These are phyloP conservation scores for Propithecus perrieri DNA, from an alignment of 2,797 vertebrate genomes.

Conservation along the genomic window DNA sequence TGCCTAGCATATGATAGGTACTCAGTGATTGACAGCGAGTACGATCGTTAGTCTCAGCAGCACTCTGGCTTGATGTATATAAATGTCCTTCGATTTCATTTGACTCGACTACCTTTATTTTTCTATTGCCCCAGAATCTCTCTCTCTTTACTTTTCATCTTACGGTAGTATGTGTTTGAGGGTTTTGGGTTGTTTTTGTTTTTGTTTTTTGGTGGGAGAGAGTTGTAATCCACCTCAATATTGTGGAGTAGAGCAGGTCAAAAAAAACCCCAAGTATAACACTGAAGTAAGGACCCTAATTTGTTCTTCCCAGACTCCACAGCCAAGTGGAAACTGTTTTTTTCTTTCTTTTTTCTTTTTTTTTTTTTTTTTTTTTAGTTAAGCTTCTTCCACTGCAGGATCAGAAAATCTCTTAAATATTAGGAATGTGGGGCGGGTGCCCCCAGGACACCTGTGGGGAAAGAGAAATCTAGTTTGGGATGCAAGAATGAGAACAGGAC, in stretches of 20 bases:
- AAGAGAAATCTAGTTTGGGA: not conserved
- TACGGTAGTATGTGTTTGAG: not conserved
- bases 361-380: not conserved
- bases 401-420: not conserved
- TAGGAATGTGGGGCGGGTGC: fast-evolving
- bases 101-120: not conserved
- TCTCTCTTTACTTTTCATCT: not conserved
- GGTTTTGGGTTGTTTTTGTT: not conserved
- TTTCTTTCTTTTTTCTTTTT: too few relatives aligned
- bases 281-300: not conserved
- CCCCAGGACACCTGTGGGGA: fast-evolving
- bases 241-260: not conserved
- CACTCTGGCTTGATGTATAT: not conserved
- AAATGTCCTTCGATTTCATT: not conserved
- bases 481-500: too few relatives aligned
- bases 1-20: not conserved
- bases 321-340: not conserved
- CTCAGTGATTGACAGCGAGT: not conserved
- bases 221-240: not conserved
- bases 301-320: not conserved
- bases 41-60: not conserved
- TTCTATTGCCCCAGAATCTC: not conserved
- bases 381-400: not conserved
- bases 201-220: not conserved
- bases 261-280: not conserved